These are phyloP conservation scores for Hemistola chrysoprasaria DNA, from an alignment of 2,888 invertebrate species.

Conservation along the genomic window DNA sequence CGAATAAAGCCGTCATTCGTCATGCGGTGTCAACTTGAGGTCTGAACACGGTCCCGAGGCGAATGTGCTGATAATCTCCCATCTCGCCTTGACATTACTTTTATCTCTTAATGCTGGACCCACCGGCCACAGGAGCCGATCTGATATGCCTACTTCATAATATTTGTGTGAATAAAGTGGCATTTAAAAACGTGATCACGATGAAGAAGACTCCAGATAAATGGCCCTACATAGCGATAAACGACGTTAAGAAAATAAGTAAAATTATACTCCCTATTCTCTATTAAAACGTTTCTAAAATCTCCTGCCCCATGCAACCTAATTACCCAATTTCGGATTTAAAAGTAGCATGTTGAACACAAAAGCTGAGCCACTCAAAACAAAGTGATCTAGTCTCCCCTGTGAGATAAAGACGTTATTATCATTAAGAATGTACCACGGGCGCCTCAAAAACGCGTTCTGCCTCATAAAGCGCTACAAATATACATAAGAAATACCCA, in stretches of 20 bases:
- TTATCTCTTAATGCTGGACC: conserved; percentile 31
- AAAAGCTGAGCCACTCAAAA: conserved; percentile 24
- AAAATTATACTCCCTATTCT: not conserved
- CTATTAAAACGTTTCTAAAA: conserved; percentile 1
- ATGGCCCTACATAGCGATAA: not conserved
- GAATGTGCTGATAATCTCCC: conserved; percentile 32
- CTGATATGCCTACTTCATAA: conserved; percentile 17
- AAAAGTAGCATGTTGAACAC: conserved; percentile 22
- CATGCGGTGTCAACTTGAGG: conserved; percentile 23
- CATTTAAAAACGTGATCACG: not conserved
- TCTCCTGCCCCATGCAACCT: conserved; percentile 10
- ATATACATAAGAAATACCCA: conserved; percentile 58
- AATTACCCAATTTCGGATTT: conserved; percentile 25
- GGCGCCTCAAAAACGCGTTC: conserved; percentile 46
- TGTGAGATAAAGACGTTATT: conserved; percentile 34
- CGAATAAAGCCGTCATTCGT: conserved; percentile 25
- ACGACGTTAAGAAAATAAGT: too few species aligned
- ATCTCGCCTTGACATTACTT: conserved; percentile 31
- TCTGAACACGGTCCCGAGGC: conserved; percentile 16
- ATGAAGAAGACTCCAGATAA: not conserved
- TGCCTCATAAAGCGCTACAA: conserved; percentile 58
- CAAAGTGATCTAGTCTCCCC: conserved; percentile 30
- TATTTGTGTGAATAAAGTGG: conserved; percentile 2
- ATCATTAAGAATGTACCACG: conserved; percentile 37
- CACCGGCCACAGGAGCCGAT: conserved; percentile 20